These are phyloP conservation scores for Hylia prasina DNA, from an alignment of 2,113 vertebrate species.

Conservation along the genomic window DNA sequence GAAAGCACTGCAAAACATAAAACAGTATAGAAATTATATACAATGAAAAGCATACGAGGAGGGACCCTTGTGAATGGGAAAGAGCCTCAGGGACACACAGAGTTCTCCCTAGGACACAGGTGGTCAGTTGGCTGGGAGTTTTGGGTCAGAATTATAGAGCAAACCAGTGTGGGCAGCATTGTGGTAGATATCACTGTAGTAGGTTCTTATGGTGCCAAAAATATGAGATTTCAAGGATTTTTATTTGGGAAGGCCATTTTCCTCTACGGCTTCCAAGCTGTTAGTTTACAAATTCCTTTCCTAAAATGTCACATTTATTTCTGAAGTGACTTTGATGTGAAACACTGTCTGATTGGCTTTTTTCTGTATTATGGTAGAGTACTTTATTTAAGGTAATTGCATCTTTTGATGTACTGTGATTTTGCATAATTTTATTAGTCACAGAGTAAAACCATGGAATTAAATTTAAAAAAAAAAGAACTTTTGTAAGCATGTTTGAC, in stretches of 20 bases:
- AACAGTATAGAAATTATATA: background rate
- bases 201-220: background rate
- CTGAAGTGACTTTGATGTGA: background rate
- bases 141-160: no score
- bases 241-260: background rate
- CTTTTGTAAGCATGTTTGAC: background rate
- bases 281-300: background rate
- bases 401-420: background rate
- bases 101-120: no score
- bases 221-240: background rate
- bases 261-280: background rate
- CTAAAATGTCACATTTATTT: background rate
- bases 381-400: background rate
- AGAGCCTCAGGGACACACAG: no score
- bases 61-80: no score
- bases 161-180: no score
- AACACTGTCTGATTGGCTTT: background rate
- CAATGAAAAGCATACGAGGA: background rate
- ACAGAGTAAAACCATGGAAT: background rate
- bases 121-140: no score
- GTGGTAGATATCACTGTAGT: background rate
- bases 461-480: background rate
- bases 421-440: slow-evolving; percentile 18
- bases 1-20: background rate
- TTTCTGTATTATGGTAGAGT: background rate